phyloP scores from a whole-genome alignment of 2,888 invertebrate genomes.

The Lepidochrysops patricia region DNA sequence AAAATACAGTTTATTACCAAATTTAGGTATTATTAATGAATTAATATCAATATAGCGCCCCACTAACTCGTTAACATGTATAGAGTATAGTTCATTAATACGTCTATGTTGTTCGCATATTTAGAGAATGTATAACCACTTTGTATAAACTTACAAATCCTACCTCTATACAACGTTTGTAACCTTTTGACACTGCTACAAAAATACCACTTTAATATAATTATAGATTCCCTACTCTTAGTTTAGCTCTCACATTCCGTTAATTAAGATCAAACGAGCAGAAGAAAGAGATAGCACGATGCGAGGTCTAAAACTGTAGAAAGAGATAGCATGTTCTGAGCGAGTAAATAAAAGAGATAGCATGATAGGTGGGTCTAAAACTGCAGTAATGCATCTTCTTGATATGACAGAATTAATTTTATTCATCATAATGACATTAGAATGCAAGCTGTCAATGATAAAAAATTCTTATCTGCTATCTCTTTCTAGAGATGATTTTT shows the following conservation, averaged over 20 bases:
- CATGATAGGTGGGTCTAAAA: no score
- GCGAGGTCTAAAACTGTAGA: background rate
- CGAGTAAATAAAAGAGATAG: no score
- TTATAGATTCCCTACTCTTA: background rate
- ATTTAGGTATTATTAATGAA: no score
- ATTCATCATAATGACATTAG: no score
- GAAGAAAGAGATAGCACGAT: background rate
- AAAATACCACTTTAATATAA: background rate
- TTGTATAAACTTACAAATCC: slow-evolving; percentile 11
- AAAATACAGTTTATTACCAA: no score
- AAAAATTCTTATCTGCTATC: no score
- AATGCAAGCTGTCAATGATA: no score
- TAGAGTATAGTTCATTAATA: background rate
- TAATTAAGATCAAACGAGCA: background rate
- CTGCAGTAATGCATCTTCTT: no score
- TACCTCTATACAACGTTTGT: slow-evolving; percentile 8
- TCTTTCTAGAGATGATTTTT: no score
- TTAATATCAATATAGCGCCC: no score
- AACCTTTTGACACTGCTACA: background rate
- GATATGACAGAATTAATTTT: no score
- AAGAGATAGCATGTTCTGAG: background rate
- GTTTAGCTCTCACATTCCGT: background rate
- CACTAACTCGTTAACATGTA: no score
- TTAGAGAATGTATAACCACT: background rate
- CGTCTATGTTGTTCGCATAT: background rate